Percentiles rank a stretch among this genome's conserved stretches.
phyloP scores from a whole-genome alignment of 2,797 vertebrate genomes.

The Micromesistius poutassou region DNA sequence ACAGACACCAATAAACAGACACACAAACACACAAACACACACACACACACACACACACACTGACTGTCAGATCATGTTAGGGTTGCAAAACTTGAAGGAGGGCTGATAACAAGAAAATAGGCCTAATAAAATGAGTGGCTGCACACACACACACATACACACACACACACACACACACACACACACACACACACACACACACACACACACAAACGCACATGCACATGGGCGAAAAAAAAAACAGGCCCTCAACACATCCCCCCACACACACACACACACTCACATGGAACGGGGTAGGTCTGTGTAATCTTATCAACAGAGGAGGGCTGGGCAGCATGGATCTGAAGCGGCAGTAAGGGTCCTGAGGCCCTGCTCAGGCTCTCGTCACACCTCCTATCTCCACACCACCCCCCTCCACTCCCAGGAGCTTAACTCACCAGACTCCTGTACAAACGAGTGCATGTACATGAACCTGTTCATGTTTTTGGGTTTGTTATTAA shows the following conservation, averaged over 20 bases:
- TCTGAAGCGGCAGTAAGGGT: slow-evolving; percentile 28
- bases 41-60: slow-evolving; percentile 15
- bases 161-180: slow-evolving; percentile 16
- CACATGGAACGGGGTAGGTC: neutral
- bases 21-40: neutral
- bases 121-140: neutral
- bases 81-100: too few species aligned
- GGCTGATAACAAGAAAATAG: too few species aligned
- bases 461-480: too few species aligned
- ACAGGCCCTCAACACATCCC: neutral
- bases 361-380: slow-evolving; percentile 37
- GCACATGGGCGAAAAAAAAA: too few species aligned
- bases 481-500: neutral
- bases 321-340: slow-evolving; percentile 26
- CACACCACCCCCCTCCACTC: neutral
- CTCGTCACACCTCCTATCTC: slow-evolving; percentile 43
- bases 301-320: slow-evolving; percentile 47
- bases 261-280: slow-evolving; percentile 5
- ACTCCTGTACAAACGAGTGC: neutral
- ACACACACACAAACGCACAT: neutral
- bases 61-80: too few species aligned
- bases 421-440: neutral
- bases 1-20: neutral
- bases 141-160: neutral
- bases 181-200: slow-evolving; percentile 8